Evolutionary conservation across 1,140 invertebrate genomes (phyloP).

Genomic region (Ostrea denselamellosa): DNA sequence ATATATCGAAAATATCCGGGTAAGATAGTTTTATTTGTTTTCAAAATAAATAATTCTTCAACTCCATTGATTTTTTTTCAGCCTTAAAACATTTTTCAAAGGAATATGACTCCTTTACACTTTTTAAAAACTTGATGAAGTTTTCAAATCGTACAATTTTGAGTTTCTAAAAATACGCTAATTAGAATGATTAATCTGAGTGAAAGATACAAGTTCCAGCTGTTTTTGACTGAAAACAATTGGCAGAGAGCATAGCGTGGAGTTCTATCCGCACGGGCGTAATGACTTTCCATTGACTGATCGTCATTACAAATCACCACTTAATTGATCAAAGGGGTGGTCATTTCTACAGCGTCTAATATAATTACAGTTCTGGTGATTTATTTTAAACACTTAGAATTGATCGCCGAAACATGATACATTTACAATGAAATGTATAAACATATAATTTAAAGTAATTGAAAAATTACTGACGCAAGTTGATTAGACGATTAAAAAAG

Average conservation of each 20-base stretch:
- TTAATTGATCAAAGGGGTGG: slow-evolving; percentile 36
- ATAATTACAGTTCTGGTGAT: too few species aligned
- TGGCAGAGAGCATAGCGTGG: background rate
- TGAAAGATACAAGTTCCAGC: slow-evolving; percentile 35
- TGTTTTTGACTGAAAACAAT: slow-evolving; percentile 38
- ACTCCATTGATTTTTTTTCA: background rate
- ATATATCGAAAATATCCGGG: slow-evolving; percentile 8
- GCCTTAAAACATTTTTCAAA: background rate
- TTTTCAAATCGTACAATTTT: slow-evolving; percentile 12
- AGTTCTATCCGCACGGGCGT: background rate
- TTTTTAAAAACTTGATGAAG: background rate
- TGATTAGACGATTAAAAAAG: too few species aligned
- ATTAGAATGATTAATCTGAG: slow-evolving; percentile 38
- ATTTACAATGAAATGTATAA: too few species aligned
- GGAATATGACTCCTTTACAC: background rate
- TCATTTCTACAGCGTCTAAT: background rate
- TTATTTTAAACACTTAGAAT: too few species aligned
- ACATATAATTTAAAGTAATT: too few species aligned
- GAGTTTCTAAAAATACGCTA: slow-evolving; percentile 30
- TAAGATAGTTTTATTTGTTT: background rate
- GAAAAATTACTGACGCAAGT: too few species aligned
- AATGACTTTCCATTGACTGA: background rate
- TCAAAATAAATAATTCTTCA: background rate
- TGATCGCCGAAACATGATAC: too few species aligned
- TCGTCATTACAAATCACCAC: background rate